Base-by-base conservation (phyloP, 2,113 vertebrate species). In the Antigone vipio region DNA sequence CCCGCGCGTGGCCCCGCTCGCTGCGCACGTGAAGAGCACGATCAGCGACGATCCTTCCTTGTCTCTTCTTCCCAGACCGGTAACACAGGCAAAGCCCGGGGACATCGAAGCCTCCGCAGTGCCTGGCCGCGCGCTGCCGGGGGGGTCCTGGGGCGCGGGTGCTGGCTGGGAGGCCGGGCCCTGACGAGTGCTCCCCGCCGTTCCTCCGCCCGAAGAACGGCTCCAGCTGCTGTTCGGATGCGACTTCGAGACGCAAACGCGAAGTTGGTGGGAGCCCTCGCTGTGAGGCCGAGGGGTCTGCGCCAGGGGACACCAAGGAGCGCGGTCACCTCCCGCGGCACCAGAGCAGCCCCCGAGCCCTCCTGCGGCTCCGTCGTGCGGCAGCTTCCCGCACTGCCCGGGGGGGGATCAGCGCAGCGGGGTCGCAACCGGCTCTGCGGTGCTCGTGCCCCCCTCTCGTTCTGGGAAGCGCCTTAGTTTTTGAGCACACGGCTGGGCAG, bases 351-450 rank as follows among this genome's bases (percentile, higher is more conserved):
- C 21, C 52, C 62, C 1, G 2, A n/a, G 9, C 24, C 32, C 30
- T n/a, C 32, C 63, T 1, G 63, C 0, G 4, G 24, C 24, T 14
- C 45, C 84, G 22, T 22, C 85, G 10, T 2, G 1, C 14, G 0
- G 17, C 69, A 26, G 27, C 52, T 56, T 67, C 52, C 62, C 11
- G 0, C 4, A 2, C 62, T 29, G 20, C 7, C 26, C 23, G 1
- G 52, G 53, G 6, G 6, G 53, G 62, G 44, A 35, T 8, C 30
- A 16, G 35, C 1, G 4, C 60, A 11, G 9, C 3, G 2, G 23
- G 20, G 32, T 13, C 30, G 53, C 45, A 9, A 9, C 40, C 1
- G 1, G 34, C 29, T 38, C 75, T 4, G 59, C 5, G 3, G 5
- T 6, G 47, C 75, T 16, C 1, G 5, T 30, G 85, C 24, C 40